Base-by-base conservation (phyloP, 2,888 invertebrate species). In the Stratiomys singularior region DNA sequence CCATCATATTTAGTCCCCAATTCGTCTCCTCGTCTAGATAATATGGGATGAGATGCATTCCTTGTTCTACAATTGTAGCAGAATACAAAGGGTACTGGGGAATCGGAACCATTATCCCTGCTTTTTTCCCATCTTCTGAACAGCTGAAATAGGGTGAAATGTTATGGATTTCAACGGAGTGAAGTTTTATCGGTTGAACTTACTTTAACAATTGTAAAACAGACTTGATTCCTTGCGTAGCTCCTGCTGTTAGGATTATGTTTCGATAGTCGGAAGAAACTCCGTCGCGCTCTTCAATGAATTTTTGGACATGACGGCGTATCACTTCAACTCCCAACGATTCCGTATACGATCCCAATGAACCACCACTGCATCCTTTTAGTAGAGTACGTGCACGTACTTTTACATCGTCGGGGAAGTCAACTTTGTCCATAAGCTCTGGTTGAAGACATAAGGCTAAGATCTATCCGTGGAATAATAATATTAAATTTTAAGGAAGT, bases 1-100 rank as follows among this genome's bases (percentile, higher is more conserved):
- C 99, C 0, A 86, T 82, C 3, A 91, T 87, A 82, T 93, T 92
- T 78, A 99, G 88, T 0, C 92, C 93, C 99, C 99, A 99, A 81
- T 92, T 92, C 58, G 90, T 90, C 0, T 91, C 91, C 88, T 99
- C 99, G 87, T 99, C 92, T 83, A 99, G 89, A 87, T 93, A 99
- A 88, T 99, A 99, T 2, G 94, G 94, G 76, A 96, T 89, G 90
- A 95, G 91, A 11, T 88, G 85, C 87, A 99, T 92, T 76, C 94
- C 94, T 86, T 95, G 98, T 88, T 99, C 99, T 1, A 97, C 94
- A 64, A 98, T 88, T 0, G 97, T 92, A 0, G 99, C 99, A 1
- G 98, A 97, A 88, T 99, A 99, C 25, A 99, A 89, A 1, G 99
- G 99, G 88, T 99, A 99, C 86, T 99, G 99, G 0, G 99, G 99